Evolutionary conservation across 2,113 vertebrate species (phyloP).

Genomic region (Gasterosteus aculeatus): DNA sequence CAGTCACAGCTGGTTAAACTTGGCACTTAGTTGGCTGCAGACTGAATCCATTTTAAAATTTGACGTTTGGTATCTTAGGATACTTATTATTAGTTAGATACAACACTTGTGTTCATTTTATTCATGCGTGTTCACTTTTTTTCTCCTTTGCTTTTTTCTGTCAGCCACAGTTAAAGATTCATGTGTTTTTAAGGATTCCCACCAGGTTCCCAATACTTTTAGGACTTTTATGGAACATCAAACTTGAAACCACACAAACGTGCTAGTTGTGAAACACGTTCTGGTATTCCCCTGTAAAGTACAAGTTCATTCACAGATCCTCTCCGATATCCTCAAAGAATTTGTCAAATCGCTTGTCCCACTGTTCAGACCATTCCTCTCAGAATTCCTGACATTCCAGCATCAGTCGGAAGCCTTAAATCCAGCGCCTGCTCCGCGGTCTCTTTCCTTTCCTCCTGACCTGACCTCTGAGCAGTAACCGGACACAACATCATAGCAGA

Average conservation of each 20-base stretch:
- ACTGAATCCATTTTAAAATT: background rate
- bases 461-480: conserved; percentile 41
- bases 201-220: background rate
- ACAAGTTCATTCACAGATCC: background rate
- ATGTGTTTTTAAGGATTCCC: background rate
- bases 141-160: conserved; percentile 17
- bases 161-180: background rate
- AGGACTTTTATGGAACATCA: background rate
- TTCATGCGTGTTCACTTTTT: background rate
- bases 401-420: conserved; percentile 36
- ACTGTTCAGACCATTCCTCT: conserved; percentile 33
- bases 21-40: background rate
- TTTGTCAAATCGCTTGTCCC: conserved; percentile 34
- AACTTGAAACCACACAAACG: background rate
- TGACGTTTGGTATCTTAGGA: background rate
- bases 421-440: conserved; percentile 10
- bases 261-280: background rate
- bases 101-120: background rate
- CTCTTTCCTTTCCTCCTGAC: conserved; percentile 17
- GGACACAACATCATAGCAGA: conserved; percentile 18
- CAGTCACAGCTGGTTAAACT: conserved; percentile 11
- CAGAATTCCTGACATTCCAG: conserved; percentile 60
- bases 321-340: conserved; percentile 23
- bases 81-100: background rate
- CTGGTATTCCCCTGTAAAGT: background rate